Evolutionary conservation across 2,113 vertebrate species (phyloP).

Genomic region (Labeo rohita): DNA sequence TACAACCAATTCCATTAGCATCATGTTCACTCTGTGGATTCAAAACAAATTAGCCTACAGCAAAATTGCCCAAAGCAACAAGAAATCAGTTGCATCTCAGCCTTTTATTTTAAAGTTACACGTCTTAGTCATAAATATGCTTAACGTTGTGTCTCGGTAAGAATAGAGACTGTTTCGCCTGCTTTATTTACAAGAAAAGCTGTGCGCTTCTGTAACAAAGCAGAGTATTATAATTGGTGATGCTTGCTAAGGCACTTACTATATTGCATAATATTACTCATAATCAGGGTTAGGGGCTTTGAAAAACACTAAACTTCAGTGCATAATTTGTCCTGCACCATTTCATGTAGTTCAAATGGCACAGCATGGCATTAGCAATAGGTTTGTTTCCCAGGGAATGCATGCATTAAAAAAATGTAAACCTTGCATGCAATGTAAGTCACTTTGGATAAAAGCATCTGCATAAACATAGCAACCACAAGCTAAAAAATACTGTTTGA

Average conservation of each 20-base stretch:
- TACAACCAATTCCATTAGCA: slow-evolving; percentile 12
- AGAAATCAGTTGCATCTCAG: not conserved
- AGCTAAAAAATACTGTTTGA: not conserved
- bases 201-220: not conserved
- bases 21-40: not conserved
- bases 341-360: not conserved
- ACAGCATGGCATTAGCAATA: not conserved
- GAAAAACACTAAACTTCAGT: not conserved
- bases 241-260: not conserved
- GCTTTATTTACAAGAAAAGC: slow-evolving; percentile 1
- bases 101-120: not conserved
- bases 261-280: not conserved
- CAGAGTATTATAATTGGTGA: not conserved
- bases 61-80: not conserved
- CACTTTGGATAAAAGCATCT: not conserved
- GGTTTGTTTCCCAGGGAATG: not conserved
- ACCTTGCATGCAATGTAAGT: not conserved
- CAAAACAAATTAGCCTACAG: slow-evolving; percentile 18
- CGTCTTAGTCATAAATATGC: not conserved
- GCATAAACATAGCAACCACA: not conserved
- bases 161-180: not conserved
- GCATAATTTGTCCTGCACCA: not conserved
- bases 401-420: not conserved
- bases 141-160: not conserved
- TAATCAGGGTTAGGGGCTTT: not conserved